Evolutionary conservation across 2,888 invertebrate genomes (phyloP).

Genomic region (Trissoscelio sp.): DNA sequence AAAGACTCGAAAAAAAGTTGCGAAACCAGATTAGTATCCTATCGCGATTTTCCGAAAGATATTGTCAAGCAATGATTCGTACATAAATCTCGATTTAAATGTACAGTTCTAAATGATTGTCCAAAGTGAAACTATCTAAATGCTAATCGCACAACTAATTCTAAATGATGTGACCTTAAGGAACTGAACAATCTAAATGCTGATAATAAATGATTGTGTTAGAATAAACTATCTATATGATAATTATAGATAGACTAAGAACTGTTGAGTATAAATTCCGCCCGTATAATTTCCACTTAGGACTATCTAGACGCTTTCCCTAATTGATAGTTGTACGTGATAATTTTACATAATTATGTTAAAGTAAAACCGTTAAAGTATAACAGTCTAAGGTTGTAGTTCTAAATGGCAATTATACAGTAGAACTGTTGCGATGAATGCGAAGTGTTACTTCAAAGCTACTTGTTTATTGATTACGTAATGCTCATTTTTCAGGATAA

Average conservation of each 20-base stretch:
- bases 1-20: no score
- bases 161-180: slow-evolving; percentile 36
- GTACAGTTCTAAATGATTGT: slow-evolving; percentile 1
- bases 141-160: slow-evolving; percentile 32
- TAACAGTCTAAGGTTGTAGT: background rate
- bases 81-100: slow-evolving; percentile 14
- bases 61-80: background rate
- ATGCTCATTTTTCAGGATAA: no score
- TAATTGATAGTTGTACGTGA: slow-evolving; percentile 36
- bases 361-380: slow-evolving; percentile 22
- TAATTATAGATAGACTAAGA: slow-evolving; percentile 41
- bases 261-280: slow-evolving; percentile 17
- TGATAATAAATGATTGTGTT: slow-evolving; percentile 34
- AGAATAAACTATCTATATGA: slow-evolving; percentile 40
- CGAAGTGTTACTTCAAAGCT: no score
- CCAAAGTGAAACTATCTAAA: slow-evolving; percentile 26
- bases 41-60: background rate
- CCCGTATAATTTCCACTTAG: slow-evolving; percentile 21
- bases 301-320: slow-evolving; percentile 20
- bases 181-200: slow-evolving; percentile 21
- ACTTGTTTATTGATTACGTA: no score
- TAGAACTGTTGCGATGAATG: slow-evolving; percentile 9
- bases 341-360: slow-evolving; percentile 44
- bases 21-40: no score
- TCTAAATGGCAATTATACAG: slow-evolving; percentile 30